Evolutionary conservation across 2,797 vertebrate species (phyloP), one percentile per base, ranked within the genome.

Genomic region (Rhinella marina): DNA sequence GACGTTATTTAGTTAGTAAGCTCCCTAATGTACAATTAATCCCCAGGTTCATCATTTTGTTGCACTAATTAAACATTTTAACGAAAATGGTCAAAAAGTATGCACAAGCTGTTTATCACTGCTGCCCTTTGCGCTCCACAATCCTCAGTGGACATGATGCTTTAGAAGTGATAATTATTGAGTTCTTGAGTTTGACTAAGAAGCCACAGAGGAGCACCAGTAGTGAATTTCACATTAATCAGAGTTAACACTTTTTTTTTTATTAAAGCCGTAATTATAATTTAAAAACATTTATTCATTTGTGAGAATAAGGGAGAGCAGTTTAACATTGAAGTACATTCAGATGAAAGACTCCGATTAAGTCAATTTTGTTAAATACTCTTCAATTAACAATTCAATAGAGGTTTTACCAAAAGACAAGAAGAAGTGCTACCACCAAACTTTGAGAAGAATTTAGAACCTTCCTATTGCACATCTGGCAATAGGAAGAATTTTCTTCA

Each of bases 151-250:
- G 92, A 92, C 88, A 82, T 19, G 52, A 75, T 90, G 89, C 92
- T 92, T 91, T 68, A 93, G 90, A 92, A 90, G 86, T 76, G 81
- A 91, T 94, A 94, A 95, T 94, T 93, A 93, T 87, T 0, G 48
- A 91, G 73, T 92, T 92, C 89, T 91, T 92, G 88, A 82, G 91
- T 88, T 93, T 92, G 82, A 90, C 91, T 91, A 91, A 90, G 92
- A 88, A 93, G 90, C 88, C 90, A 90, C 91, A 91, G 90, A 91
- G 91, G 89, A 91, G 83, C 80, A 92, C 92, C 92, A 93, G 90
- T 88, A 90, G 90, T 92, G 91, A 91, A 88, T 90, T 93, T 91
- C 90, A 90, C 86, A 91, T 93, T 93, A 92, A 94, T 93, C 92
- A 92, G 90, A 91, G 88, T 85, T 92, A 91, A 91, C 90, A 92